A percentile compares a stretch with the other conserved stretches of the same genome.
phyloP scores from a whole-genome alignment of 2,113 vertebrate genomes.

The Ammodytes marinus region DNA sequence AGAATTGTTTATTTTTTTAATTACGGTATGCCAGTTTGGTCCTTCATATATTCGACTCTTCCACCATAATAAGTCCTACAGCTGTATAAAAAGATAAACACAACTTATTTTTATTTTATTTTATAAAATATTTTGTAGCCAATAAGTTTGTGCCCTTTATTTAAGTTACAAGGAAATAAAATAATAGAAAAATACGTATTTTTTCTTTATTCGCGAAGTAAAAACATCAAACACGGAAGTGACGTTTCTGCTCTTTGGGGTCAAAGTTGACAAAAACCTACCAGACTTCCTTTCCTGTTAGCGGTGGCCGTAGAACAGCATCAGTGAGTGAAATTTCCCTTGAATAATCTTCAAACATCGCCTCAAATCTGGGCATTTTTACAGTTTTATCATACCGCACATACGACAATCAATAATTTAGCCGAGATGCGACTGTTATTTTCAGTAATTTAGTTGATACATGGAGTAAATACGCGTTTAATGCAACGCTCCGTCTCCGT shows the following conservation, averaged over 20 bases:
- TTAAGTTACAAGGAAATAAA: too few species aligned
- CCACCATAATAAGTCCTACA: too few species aligned
- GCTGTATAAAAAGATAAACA: too few species aligned
- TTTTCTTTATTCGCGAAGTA: too few species aligned
- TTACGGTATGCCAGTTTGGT: too few species aligned
- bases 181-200: too few species aligned
- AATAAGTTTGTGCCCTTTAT: too few species aligned
- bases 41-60: too few species aligned
- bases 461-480: not conserved
- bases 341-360: slow-evolving; percentile 81
- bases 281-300: slow-evolving; percentile 84
- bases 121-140: too few species aligned
- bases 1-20: too few species aligned
- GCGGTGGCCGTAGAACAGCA: slow-evolving; percentile 81
- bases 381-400: accelerated
- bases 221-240: slow-evolving; percentile 63
- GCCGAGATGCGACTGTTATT: not conserved
- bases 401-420: accelerated
- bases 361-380: not conserved
- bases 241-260: slow-evolving; percentile 37
- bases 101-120: too few species aligned
- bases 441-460: accelerated
- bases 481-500: not conserved
- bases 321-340: slow-evolving; percentile 79
- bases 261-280: slow-evolving; percentile 76